A percentile compares a stretch with the other conserved stretches of the same genome.
Evolutionary conservation across 2,888 invertebrate genomes (phyloP).

Genomic region (Harmothoe impar): DNA sequence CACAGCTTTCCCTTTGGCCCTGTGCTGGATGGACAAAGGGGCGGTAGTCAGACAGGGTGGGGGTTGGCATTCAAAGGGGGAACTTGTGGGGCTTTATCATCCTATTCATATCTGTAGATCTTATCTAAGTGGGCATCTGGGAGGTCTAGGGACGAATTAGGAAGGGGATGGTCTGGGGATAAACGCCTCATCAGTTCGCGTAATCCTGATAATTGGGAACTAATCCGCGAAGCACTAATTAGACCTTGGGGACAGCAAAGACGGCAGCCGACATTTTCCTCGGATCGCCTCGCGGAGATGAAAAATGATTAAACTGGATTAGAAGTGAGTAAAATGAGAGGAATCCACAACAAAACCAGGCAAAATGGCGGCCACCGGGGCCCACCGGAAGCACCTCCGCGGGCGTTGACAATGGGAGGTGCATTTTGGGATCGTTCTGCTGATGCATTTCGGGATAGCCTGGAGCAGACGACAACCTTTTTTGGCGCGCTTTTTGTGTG

Average conservation of each 20-base stretch:
- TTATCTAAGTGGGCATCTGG: neutral
- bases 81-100: neutral
- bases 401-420: neutral
- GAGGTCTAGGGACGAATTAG: no score
- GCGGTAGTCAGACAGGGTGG: neutral
- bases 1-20: no score
- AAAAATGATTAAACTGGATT: constrained; percentile 41
- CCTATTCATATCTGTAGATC: neutral
- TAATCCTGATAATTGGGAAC: constrained; percentile 30
- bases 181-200: neutral
- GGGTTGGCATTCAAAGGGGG: neutral
- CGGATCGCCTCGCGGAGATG: neutral
- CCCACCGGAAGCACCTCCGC: neutral
- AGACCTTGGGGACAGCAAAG: constrained; percentile 39
- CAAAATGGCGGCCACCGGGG: neutral
- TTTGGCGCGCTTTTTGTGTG: neutral
- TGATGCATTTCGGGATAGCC: neutral
- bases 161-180: neutral
- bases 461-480: constrained; percentile 22
- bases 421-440: neutral
- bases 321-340: neutral
- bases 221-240: constrained; percentile 22
- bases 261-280: neutral
- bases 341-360: neutral
- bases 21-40: neutral